Evolutionary conservation across 2,888 invertebrate genomes (phyloP), one percentile per base, ranked within the genome.

Genomic region (Acrocyrtus sp.): DNA sequence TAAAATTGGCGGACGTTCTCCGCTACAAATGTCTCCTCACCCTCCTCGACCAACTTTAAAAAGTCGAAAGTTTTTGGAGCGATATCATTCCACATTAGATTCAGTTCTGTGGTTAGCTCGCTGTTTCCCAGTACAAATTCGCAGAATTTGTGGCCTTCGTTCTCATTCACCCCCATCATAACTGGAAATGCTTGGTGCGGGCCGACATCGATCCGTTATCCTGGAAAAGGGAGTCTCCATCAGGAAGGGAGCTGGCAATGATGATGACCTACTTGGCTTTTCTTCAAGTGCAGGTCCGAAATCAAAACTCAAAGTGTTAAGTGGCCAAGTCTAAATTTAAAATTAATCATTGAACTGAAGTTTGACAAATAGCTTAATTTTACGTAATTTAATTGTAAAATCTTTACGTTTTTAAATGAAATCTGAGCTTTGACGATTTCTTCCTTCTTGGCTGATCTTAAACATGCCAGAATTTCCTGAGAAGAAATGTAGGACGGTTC

Each of bases 1-100:
- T 70, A 70, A 27, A 70, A 63, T 10, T 62, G 1, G 5, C 48
- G 10, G 5, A 70, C 3, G 54, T 54, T 56, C 1, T 56, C 15
- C 3, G 62, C 24, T 15, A 61, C 41, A 0, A 6, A 3, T n/a
- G 5, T 10, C 15, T 51, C n/a, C 0, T 51, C 39, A 19, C 57
- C 43, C 21, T 5, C 41, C 0, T 41, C 8, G 4, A 56, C 22
- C 10, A 34, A 45, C 3, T 29, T 2, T 1, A n/a, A 34, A 51
- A 29, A 57, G 34, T 34, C 51, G 21, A 70, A 41, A 2, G 48
- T 5, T 2, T 2, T 8, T 6, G 63, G 63, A 4, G 63, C 57
- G 21, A 63, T 8, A 4, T 3, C 21, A 1, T 56, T 39, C 62
- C 56, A 70, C 2, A 57, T 39, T 8, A n/a, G 17, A 6, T 57